Conservation (phyloP, 2,113 vertebrate genomes). For the Oryzias melastigma region DNA sequence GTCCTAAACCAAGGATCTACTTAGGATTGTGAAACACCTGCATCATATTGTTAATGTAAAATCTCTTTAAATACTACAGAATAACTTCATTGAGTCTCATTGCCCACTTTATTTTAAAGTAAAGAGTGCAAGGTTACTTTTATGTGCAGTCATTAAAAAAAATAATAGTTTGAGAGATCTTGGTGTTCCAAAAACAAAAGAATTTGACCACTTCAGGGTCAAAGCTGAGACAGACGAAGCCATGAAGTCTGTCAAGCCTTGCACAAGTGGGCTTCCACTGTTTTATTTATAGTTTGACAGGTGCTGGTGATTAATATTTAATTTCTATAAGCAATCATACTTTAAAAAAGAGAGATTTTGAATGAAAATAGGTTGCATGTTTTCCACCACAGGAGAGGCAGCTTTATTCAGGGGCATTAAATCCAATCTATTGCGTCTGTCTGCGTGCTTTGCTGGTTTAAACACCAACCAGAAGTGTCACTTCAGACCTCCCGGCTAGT, state of each 20-base stretch:
- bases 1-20: slow-evolving; percentile 24
- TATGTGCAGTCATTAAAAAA: not conserved
- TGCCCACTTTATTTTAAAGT: not conserved
- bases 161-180: slow-evolving; percentile 4
- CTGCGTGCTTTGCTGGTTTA: slow-evolving; percentile 14
- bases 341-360: no score
- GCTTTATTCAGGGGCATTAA: slow-evolving; percentile 14
- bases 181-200: slow-evolving; percentile 30
- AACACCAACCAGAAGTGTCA: slow-evolving; percentile 39
- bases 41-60: slow-evolving; percentile 28
- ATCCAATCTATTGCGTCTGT: slow-evolving; percentile 16
- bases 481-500: slow-evolving; percentile 35
- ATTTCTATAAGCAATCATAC: no score
- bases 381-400: slow-evolving; percentile 9
- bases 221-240: not conserved
- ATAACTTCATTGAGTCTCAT: no score
- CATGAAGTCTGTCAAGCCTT: not conserved
- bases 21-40: slow-evolving; percentile 40
- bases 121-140: not conserved
- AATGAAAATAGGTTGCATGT: slow-evolving; percentile 4
- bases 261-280: not conserved
- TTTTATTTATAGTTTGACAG: no score
- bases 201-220: slow-evolving; percentile 32
- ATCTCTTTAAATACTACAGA: not conserved
- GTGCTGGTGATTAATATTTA: no score